Conservation (phyloP, 2,888 invertebrate species). For the Eubasilissa splendida region DNA sequence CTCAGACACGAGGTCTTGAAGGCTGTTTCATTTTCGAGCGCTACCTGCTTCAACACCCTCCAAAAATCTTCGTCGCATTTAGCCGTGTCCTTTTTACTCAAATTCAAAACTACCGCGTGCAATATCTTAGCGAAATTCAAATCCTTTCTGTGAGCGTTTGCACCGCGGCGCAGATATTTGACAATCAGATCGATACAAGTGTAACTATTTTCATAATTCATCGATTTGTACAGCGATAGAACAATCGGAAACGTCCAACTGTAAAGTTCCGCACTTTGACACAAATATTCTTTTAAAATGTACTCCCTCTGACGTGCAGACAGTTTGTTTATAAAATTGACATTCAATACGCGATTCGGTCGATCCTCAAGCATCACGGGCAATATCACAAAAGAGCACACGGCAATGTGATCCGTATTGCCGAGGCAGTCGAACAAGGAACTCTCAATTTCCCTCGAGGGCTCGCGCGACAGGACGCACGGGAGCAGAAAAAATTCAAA, state of each 20-base stretch:
- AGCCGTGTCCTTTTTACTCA: background rate
- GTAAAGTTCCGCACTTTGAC: background rate
- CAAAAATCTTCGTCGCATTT: background rate
- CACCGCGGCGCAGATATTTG: background rate
- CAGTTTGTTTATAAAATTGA: background rate
- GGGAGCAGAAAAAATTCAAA: background rate
- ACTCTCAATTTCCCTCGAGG: background rate
- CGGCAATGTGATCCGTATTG: background rate
- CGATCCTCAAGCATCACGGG: background rate
- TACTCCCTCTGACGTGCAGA: background rate
- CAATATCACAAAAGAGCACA: background rate
- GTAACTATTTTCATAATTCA: background rate
- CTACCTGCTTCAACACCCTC: background rate
- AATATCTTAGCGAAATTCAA: background rate
- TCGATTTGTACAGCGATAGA: background rate
- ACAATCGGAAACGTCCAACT: background rate
- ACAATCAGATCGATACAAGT: background rate
- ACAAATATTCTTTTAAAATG: background rate
- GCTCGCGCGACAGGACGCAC: background rate
- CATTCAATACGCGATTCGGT: background rate
- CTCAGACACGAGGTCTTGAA: background rate
- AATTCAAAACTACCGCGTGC: constrained; percentile 1
- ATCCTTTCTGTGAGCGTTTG: background rate
- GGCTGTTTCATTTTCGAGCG: background rate
- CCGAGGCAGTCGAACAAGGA: background rate